These are phyloP conservation scores for Bos indicus DNA, from an alignment of 2,113 vertebrate species.

Conservation along the genomic window DNA sequence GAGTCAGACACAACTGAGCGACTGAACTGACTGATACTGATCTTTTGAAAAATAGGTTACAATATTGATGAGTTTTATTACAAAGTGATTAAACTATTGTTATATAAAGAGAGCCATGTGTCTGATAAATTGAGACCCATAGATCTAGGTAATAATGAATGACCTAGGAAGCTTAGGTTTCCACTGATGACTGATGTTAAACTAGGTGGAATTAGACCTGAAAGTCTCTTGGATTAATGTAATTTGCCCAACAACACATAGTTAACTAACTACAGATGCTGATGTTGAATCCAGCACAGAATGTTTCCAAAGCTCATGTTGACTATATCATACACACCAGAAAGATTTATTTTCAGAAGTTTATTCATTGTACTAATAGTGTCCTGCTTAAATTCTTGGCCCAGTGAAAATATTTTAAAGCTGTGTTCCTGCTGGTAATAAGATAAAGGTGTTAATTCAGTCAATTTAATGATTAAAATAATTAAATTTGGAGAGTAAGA, in stretches of 20 bases:
- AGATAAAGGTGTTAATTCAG: neutral
- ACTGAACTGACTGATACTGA: neutral
- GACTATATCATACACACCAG: neutral
- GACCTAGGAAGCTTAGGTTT: neutral
- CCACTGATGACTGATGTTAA: neutral
- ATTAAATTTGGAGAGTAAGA: neutral
- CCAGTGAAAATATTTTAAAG: neutral
- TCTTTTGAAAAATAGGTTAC: neutral
- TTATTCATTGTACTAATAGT: neutral
- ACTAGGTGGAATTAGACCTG: neutral
- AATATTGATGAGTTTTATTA: neutral
- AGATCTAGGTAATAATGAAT: neutral
- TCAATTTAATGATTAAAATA: conserved; percentile 15
- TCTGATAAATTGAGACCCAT: neutral
- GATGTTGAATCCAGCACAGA: neutral
- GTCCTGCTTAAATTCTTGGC: neutral
- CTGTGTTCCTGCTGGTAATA: neutral
- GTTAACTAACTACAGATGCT: neutral
- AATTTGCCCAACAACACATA: neutral
- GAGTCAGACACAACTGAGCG: neutral
- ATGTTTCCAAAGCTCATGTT: neutral
- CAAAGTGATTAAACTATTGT: neutral
- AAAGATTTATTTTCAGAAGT: conserved; percentile 2
- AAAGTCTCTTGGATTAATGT: neutral
- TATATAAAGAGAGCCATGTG: neutral